Evolutionary conservation across 2,888 invertebrate genomes (phyloP).

Genomic region (Bellardia pandia): DNA sequence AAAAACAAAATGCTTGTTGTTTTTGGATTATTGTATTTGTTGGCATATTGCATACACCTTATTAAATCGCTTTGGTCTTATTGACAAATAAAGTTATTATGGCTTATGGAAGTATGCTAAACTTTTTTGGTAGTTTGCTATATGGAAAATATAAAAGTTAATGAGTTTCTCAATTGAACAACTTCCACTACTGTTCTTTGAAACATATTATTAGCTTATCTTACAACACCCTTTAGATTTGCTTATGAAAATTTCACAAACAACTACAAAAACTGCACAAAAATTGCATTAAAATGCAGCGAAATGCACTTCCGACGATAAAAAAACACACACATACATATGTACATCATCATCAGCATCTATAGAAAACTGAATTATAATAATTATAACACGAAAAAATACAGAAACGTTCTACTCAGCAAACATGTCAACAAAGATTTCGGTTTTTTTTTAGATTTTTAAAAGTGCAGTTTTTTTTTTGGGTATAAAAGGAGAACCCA

Average conservation of each 20-base stretch:
- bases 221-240: slow-evolving; percentile 23
- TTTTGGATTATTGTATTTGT: too few relatives aligned
- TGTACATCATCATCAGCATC: neutral
- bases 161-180: too few relatives aligned
- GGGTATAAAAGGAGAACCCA: slow-evolving; percentile 44
- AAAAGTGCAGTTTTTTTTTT: slow-evolving; percentile 57
- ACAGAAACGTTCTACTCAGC: slow-evolving; percentile 31
- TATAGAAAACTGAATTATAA: slow-evolving; percentile 25
- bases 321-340: slow-evolving; percentile 73
- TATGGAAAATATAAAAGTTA: too few relatives aligned
- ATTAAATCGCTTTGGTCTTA: too few relatives aligned
- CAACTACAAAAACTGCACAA: slow-evolving; percentile 72
- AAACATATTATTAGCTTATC: neutral
- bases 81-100: too few relatives aligned
- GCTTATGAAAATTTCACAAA: slow-evolving; percentile 27
- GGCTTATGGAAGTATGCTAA: too few relatives aligned
- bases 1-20: too few relatives aligned
- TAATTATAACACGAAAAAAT: slow-evolving; percentile 31
- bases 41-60: too few relatives aligned
- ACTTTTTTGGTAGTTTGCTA: too few relatives aligned
- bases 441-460: slow-evolving; percentile 36
- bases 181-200: too few relatives aligned
- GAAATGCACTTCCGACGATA: slow-evolving; percentile 73
- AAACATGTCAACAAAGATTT: slow-evolving; percentile 58
- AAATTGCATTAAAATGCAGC: slow-evolving; percentile 76